Percentiles rank a stretch among this genome's conserved stretches.
Conservation (phyloP, 35 echinoderm and acorn worm species). For the Apostichopus californicus region DNA sequence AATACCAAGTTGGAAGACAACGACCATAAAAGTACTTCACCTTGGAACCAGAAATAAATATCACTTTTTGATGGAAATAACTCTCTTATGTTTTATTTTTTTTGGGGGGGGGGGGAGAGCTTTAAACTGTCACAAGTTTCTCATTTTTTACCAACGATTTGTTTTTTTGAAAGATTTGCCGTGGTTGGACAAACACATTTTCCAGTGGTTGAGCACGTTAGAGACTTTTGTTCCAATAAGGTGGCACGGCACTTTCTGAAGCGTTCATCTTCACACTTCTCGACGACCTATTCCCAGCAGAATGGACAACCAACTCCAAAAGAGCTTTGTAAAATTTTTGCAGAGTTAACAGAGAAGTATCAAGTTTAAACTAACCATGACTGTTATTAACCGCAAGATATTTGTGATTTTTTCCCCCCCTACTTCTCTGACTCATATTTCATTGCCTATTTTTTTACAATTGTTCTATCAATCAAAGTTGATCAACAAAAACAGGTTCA, state of each 20-base stretch:
- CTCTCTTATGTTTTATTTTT: background rate
- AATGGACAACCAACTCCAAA: background rate
- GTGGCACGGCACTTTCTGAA: background rate
- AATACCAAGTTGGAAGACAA: too few species aligned
- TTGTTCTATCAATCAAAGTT: too few species aligned
- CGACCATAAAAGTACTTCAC: background rate
- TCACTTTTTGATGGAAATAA: background rate
- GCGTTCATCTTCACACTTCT: background rate
- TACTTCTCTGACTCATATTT: too few species aligned
- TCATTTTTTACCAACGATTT: background rate
- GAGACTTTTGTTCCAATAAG: background rate
- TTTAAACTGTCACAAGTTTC: background rate
- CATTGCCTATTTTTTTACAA: too few species aligned
- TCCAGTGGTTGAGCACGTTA: background rate
- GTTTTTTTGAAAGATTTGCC: background rate
- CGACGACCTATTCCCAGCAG: background rate
- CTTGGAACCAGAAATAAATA: background rate
- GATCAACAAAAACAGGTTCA: too few species aligned
- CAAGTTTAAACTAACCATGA: too few species aligned
- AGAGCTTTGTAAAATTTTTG: background rate
- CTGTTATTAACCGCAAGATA: too few species aligned
- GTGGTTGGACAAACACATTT: constrained; percentile 2
- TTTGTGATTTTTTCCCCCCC: too few species aligned
- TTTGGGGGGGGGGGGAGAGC: background rate
- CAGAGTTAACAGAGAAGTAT: too few species aligned